Base-by-base conservation (phyloP, 92 coral and sea anemone species). In the Actinostola sp. region DNA sequence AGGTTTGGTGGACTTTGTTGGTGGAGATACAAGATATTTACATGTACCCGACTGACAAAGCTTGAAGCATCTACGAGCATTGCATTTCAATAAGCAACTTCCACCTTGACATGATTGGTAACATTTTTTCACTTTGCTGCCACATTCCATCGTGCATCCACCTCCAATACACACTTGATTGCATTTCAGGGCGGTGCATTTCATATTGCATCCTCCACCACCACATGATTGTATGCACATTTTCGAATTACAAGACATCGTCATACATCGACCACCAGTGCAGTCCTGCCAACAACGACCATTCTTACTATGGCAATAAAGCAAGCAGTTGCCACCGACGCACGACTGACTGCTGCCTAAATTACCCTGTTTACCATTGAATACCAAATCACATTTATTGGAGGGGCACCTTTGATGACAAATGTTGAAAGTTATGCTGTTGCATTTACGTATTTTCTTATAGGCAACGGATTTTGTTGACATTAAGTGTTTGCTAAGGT, bases 161-260 rank as follows among this genome's bases (percentile, higher is more conserved):
- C 90, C 90, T 2, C 86, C 90, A 24, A 72, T 54, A 41, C 90
- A 86, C 3, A 76, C 58, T 72, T 86, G 90, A 12, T 86, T 80
- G 60, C 85, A 76, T 44, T 86, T 80, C 63, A 62, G 8, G 1
- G 73, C 41, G 27, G 38, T 79, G 78, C 89, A 84, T 35, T 41
- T 75, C 77, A 84, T 70, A 15, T 79, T 66, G 41, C 89, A 84
- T 19, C 82, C 70, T 15, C 89, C 89, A 15, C 85, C 89, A 51
- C 77, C 72, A 54, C 89, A 84, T 0, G 71, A 56, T 64, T 84
- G 85, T 43, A 84, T 57, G 68, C 89, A 84, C 43, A 58, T 78
- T 33, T 44, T 64, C 33, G 89, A 84, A 41, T 50, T 72, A 29
- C 89, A 84, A 12, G 61, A 50, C 70, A 76, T 79, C 16, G 26